Percentiles rank a stretch among this genome's conserved stretches.
Evolutionary conservation across 2,113 vertebrate species (phyloP).

Genomic region (Cariama cristata): DNA sequence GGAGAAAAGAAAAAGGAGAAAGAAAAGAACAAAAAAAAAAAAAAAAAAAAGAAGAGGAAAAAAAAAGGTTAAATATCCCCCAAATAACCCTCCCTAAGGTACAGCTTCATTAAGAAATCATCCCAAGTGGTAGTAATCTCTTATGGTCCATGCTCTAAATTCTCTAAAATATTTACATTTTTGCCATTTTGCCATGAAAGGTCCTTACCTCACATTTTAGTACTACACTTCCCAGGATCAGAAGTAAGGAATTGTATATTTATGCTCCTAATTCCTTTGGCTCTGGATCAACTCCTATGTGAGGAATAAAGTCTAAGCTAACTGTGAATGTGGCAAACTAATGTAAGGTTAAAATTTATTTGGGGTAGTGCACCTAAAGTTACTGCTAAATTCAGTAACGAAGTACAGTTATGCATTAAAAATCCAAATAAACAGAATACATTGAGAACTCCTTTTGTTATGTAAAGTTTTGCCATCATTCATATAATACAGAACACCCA

Average conservation of each 20-base stretch:
- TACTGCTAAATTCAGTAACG: not conserved
- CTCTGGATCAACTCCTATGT: not conserved
- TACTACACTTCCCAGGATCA: not conserved
- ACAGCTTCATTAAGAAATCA: not conserved
- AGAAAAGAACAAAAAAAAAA: no score
- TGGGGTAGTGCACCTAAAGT: not conserved
- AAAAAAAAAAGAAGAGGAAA: not conserved
- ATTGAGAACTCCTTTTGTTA: not conserved
- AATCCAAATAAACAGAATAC: not conserved
- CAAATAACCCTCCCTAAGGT: not conserved
- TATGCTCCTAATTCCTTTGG: not conserved
- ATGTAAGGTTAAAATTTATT: not conserved
- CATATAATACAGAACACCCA: not conserved
- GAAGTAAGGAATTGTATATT: not conserved
- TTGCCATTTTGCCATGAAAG: not conserved
- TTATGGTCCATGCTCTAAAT: not conserved
- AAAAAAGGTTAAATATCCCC: not conserved
- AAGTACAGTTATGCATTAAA: not conserved
- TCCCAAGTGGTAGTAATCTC: not conserved
- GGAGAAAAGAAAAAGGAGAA: not conserved
- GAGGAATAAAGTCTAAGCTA: not conserved
- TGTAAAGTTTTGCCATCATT: not conserved
- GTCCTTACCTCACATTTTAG: not conserved
- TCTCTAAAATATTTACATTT: not conserved
- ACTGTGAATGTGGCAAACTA: not conserved